Base-by-base conservation (phyloP, 1,140 invertebrate genomes). In the Micrasema minimum region DNA sequence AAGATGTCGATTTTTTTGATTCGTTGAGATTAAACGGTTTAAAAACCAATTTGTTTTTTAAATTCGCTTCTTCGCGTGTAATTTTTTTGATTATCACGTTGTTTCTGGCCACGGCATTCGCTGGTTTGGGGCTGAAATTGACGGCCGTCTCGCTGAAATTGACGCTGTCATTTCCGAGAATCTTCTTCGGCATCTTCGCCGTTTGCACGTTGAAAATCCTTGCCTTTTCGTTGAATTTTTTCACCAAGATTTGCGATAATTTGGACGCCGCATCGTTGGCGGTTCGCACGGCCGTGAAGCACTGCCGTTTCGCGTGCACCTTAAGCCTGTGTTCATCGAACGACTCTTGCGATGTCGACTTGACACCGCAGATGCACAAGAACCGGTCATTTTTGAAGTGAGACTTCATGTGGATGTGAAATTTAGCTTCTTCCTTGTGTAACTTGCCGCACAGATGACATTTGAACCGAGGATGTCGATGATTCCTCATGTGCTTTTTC, bases 81-180 rank as follows among this genome's bases (percentile, higher is more conserved):
- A 66, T 66, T 22, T 51, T 51, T 12, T 66, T 66, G 14, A 66
- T 50, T 12, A 37, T 66, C 35, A 61, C 41, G 10, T 61, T 61
- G 9, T 43, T 43, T 41, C 11, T 61, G 0, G 12, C 31, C 1
- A 6, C 55, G 35, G 14, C n/a, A 37, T 26, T 26, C 2, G 26
- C 10, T 2, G 26, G 2, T 7, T 31, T 23, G 6, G 3, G 5
- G 14, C 26, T 35, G 9, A 31, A 55, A 55, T 35, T 55, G 6
- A 35, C 10, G 0, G 3, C 37, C 37, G 9, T 22, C 11, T 20
- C 18, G 18, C 7, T 43, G 1, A 3, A 9, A 20, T 61, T 57
- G 5, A 4, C 12, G 23, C 5, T 12, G 18, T 26, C n/a, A 6
- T 35, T 9, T 57, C 53, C 23, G 2, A 31, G 0, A 3, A 12